These are phyloP conservation scores for Lepas anatifera DNA, from an alignment of 2,888 invertebrate species.

Conservation along the genomic window DNA sequence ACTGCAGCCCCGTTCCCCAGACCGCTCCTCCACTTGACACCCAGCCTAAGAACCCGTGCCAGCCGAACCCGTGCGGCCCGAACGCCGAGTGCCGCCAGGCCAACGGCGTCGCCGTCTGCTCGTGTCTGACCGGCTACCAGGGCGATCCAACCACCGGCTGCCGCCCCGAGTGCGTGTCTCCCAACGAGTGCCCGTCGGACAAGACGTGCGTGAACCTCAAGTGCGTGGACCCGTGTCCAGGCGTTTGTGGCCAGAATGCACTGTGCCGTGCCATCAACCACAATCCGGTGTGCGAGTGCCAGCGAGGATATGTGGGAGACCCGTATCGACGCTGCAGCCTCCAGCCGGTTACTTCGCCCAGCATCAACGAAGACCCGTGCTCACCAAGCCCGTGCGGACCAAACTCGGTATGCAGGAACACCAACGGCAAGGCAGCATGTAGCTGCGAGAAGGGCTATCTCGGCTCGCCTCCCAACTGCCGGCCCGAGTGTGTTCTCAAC, in stretches of 20 bases:
- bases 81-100: conserved; percentile 54
- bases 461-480: conserved; percentile 55
- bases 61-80: conserved; percentile 74
- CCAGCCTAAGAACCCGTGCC: conserved; percentile 46
- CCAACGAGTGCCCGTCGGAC: conserved; percentile 55
- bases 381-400: conserved; percentile 58
- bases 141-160: conserved; percentile 64
- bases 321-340: neutral
- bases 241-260: conserved; percentile 31
- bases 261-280: conserved; percentile 29
- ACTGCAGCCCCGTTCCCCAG: conserved; percentile 31
- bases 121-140: conserved; percentile 57
- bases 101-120: conserved; percentile 46
- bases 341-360: neutral
- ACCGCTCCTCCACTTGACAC: too few relatives aligned
- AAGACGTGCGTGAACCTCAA: conserved; percentile 61
- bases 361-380: conserved; percentile 38
- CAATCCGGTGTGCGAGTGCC: conserved; percentile 39
- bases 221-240: conserved; percentile 60
- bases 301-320: neutral
- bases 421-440: conserved; percentile 45
- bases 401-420: conserved; percentile 53
- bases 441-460: conserved; percentile 54
- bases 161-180: conserved; percentile 71
- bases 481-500: conserved; percentile 62